Percentiles rank a stretch among this genome's conserved stretches.
Evolutionary conservation across 1,140 invertebrate genomes (phyloP).

Genomic region (Panagrolaimus sp.): DNA sequence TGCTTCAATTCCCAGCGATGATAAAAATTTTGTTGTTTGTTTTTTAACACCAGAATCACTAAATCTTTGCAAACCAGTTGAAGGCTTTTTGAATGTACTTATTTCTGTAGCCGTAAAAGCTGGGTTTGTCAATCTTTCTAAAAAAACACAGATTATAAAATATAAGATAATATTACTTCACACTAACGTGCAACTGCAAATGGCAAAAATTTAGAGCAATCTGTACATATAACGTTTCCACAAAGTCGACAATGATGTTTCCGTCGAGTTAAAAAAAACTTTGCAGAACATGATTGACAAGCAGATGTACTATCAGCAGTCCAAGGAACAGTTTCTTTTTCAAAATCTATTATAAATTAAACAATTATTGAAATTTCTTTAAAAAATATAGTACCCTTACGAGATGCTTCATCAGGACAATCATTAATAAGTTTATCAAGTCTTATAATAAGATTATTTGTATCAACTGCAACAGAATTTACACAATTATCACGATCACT

Average conservation of each 20-base stretch:
- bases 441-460: conserved; percentile 87
- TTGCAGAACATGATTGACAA: conserved; percentile 81
- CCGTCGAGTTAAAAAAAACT: conserved; percentile 76
- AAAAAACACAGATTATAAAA: conserved; percentile 33
- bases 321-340: conserved; percentile 80
- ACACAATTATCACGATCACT: conserved; percentile 67
- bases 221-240: conserved; percentile 86
- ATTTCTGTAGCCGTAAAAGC: conserved; percentile 28
- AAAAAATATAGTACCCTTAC: conserved; percentile 63
- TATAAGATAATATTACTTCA: conserved; percentile 22
- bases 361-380: neutral
- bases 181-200: conserved; percentile 75
- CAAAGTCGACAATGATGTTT: conserved; percentile 94
- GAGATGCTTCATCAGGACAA: conserved; percentile 72
- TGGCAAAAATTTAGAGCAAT: conserved; percentile 81
- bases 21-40: conserved; percentile 25
- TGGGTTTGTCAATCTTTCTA: conserved; percentile 66
- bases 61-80: no score
- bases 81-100: conserved; percentile 50
- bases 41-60: conserved; percentile 12
- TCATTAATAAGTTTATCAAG: conserved; percentile 81
- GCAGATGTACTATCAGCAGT: conserved; percentile 74
- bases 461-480: conserved; percentile 82
- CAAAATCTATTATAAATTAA: conserved; percentile 64
- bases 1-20: conserved; percentile 21